Evolutionary conservation across 2,888 invertebrate species (phyloP).

Genomic region (Epirrhoe tristata): DNA sequence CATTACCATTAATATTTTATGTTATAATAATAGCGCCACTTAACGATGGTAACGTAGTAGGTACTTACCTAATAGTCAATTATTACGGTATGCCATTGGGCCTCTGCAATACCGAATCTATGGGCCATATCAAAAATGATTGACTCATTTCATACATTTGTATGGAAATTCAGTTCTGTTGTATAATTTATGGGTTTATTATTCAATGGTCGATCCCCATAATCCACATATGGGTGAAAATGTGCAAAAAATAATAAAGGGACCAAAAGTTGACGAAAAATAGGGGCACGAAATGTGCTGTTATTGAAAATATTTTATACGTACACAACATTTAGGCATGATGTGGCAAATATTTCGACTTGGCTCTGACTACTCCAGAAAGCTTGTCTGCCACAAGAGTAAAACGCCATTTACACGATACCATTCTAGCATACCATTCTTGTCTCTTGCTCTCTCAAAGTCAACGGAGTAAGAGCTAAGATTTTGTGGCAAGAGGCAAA

Average conservation of each 20-base stretch:
- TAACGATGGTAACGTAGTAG: not conserved
- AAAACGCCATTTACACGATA: too few species aligned
- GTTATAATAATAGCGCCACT: conserved; percentile 3
- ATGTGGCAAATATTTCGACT: not conserved
- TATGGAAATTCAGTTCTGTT: conserved; percentile 37
- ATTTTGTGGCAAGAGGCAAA: too few species aligned
- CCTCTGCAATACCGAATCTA: conserved; percentile 34
- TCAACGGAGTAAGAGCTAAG: too few species aligned
- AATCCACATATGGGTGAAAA: conserved; percentile 26
- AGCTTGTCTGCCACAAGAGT: not conserved
- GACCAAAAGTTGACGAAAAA: conserved; percentile 21
- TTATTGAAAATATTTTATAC: not conserved
- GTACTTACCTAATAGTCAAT: conserved; percentile 11
- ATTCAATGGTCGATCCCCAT: conserved; percentile 41
- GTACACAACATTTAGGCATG: not conserved
- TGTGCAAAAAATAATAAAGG: conserved; percentile 36
- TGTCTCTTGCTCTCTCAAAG: too few species aligned
- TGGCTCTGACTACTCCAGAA: not conserved
- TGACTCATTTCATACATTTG: conserved; percentile 45
- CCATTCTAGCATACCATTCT: too few species aligned
- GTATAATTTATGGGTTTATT: conserved; percentile 44
- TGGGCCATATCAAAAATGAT: conserved; percentile 22
- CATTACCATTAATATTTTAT: conserved; percentile 21
- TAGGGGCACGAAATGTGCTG: not conserved
- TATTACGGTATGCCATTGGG: conserved; percentile 1